These are phyloP conservation scores for Tachypleus tridentatus DNA, from an alignment of 1,140 invertebrate species.

Conservation along the genomic window DNA sequence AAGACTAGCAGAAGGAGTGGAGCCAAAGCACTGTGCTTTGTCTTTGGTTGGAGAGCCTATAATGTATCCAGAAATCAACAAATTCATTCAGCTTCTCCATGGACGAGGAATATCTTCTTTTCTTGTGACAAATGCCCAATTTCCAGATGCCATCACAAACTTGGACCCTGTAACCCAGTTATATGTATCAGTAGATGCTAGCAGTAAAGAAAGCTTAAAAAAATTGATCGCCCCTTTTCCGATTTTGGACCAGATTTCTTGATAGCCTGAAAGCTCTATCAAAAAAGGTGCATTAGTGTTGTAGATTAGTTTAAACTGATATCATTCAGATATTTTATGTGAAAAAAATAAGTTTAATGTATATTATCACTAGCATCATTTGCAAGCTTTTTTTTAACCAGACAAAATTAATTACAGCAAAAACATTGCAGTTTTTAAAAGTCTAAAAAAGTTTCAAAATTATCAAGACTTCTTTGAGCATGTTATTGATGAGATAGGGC, in stretches of 20 bases:
- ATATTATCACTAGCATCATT: too few species aligned
- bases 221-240: conserved; percentile 51
- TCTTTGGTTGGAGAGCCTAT: conserved; percentile 55
- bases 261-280: conserved; percentile 43
- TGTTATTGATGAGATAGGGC: too few species aligned
- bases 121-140: conserved; percentile 52
- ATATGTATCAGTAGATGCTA: conserved; percentile 52
- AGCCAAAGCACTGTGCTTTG: conserved; percentile 45
- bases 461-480: too few species aligned
- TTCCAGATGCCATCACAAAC: conserved; percentile 46
- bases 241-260: conserved; percentile 48
- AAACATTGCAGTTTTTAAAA: too few species aligned
- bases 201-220: conserved; percentile 49
- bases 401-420: too few species aligned
- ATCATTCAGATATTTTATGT: too few species aligned
- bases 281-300: conserved; percentile 33
- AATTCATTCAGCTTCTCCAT: conserved; percentile 43
- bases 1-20: conserved; percentile 41
- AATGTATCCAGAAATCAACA: conserved; percentile 54
- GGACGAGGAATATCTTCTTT: conserved; percentile 44
- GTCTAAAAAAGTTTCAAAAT: too few species aligned
- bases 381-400: too few species aligned
- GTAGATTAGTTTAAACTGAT: background rate
- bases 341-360: too few species aligned
- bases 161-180: conserved; percentile 48